Base-by-base conservation (phyloP, 2,888 invertebrate species). In the Aleiodes leptofemur region DNA sequence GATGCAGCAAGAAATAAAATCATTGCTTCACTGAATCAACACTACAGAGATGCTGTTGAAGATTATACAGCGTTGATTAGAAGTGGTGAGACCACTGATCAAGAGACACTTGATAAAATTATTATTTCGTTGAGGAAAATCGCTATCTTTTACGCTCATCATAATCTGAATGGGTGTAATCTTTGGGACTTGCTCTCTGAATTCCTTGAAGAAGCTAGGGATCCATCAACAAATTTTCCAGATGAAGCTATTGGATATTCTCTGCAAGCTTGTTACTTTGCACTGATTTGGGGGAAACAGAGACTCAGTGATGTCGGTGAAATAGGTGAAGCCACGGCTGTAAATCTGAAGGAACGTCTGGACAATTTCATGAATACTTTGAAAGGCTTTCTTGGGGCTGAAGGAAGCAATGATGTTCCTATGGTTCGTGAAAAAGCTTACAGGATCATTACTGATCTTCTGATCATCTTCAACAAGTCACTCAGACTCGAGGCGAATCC, bases 91-190 rank as follows among this genome's bases (percentile, higher is more conserved):
- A 93, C 93, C 57, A 96, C 98, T 2, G 97, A 98, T 90, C 98
- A 97, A 81, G 99, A 99, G 91, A 98, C 98, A 90, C 94, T 95
- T 56, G 99, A 97, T 90, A 96, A 95, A 84, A 94, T 99, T 76
- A 93, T 95, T 68, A 96, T 97, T 85, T 95, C 96, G 1, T 91
- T 99, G 81, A 97, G 98, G 88, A 97, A 98, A 90, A 95, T 99
- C 74, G 95, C 97, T 68, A 96, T 98, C 84, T 96, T 99, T 91
- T 97, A 96, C 90, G 95, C 97, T 82, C 98, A 97, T 88, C 98
- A 99, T 90, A 97, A 99, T 91, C 92, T 99, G 86, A 97, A 96
- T 89, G 95, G 95, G 76, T 98, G 97, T 94, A 95, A 94, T 89
- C 92, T 99, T 76, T 99, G 98, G 96, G 95, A 96, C 83, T 95